Percentiles rank a stretch among this genome's conserved stretches.
Evolutionary conservation across 2,113 vertebrate species (phyloP).

Genomic region (crab-eating macaque (Macaca fascicularis)): DNA sequence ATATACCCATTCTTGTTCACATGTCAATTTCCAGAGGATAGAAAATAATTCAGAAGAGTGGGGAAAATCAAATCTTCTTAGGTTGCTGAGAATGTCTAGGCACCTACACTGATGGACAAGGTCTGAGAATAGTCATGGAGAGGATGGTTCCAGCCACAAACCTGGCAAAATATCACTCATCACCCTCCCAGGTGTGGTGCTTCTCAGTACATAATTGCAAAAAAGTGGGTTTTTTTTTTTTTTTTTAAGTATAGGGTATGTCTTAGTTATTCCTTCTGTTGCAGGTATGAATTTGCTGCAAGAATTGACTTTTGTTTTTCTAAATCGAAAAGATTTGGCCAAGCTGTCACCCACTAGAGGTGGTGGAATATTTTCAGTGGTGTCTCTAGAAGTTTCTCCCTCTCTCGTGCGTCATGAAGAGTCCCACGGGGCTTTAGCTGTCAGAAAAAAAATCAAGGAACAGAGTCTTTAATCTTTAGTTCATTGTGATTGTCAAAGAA

Average conservation of each 20-base stretch:
- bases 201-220: neutral
- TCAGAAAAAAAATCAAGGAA: neutral
- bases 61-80: neutral
- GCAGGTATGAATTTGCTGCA: neutral
- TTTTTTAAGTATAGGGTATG: neutral
- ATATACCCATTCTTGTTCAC: neutral
- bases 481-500: neutral
- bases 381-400: neutral
- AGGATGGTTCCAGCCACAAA: neutral
- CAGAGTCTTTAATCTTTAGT: neutral
- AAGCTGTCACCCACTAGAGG: neutral
- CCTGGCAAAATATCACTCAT: neutral
- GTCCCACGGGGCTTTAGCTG: neutral
- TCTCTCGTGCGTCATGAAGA: neutral
- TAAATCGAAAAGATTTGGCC: neutral
- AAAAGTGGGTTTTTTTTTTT: fast-evolving
- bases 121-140: neutral
- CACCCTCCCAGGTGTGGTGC: neutral
- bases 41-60: neutral
- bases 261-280: neutral
- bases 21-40: neutral
- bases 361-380: neutral
- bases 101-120: neutral
- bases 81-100: neutral
- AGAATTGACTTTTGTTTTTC: neutral